A percentile compares a stretch with the other conserved stretches of the same genome.
phyloP scores from a whole-genome alignment of 2,113 vertebrate species.

The Merops nubicus region DNA sequence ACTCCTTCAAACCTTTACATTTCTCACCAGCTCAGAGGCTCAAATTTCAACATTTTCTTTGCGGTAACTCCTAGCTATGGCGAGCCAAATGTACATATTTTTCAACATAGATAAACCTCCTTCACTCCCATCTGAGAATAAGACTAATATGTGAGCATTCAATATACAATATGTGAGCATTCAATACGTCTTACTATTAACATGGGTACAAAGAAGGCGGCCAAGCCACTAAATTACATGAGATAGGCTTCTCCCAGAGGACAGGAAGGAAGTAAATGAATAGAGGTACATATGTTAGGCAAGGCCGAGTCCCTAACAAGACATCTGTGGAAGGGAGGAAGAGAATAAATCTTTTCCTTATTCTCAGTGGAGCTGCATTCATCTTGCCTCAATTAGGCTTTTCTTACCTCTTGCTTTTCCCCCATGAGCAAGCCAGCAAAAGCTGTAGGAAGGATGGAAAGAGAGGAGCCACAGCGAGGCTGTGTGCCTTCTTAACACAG shows the following conservation, averaged over 20 bases:
- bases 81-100: slow-evolving; percentile 27
- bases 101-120: slow-evolving; percentile 29
- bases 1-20: background rate
- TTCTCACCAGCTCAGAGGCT: slow-evolving; percentile 5
- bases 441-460: background rate
- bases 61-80: background rate
- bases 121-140: background rate
- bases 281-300: background rate
- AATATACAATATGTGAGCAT: background rate
- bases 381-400: slow-evolving; percentile 41
- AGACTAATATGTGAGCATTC: background rate
- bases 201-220: background rate
- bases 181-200: background rate
- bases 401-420: slow-evolving; percentile 25
- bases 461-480: background rate
- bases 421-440: background rate
- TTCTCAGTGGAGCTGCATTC: background rate
- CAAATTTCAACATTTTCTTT: slow-evolving; percentile 46
- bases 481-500: background rate
- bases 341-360: slow-evolving; percentile 18
- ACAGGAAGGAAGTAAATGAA: background rate
- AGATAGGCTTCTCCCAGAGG: slow-evolving; percentile 8
- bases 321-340: background rate
- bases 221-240: slow-evolving; percentile 35
- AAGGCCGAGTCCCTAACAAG: background rate